phyloP scores from a whole-genome alignment of 2,113 vertebrate genomes.

The Trichechus manatus region DNA sequence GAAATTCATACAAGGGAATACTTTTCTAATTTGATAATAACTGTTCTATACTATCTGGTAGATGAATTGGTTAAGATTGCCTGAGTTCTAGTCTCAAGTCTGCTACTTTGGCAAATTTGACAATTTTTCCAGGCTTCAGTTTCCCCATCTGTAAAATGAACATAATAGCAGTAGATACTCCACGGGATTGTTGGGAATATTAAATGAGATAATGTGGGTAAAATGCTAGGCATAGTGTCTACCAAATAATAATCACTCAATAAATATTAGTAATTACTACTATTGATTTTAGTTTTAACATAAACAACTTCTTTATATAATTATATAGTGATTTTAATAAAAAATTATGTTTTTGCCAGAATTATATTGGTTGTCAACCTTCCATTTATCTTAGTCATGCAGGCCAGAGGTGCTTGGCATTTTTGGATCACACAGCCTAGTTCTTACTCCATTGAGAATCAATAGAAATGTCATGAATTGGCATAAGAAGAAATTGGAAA shows the following conservation, averaged over 20 bases:
- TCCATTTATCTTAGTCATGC: not conserved
- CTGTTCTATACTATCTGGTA: not conserved
- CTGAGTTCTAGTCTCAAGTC: not conserved
- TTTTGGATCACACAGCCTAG: not conserved
- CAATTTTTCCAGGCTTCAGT: not conserved
- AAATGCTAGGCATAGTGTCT: not conserved
- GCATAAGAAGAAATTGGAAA: conserved; percentile 35
- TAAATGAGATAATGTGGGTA: not conserved
- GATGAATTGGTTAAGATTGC: not conserved
- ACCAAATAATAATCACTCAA: not conserved
- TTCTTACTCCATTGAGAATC: conserved; percentile 48
- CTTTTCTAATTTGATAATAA: conserved; percentile 46
- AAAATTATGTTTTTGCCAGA: conserved; percentile 12
- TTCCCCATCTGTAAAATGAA: not conserved
- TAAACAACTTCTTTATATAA: not conserved
- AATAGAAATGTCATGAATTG: conserved; percentile 19
- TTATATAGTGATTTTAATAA: not conserved
- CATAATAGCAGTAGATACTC: not conserved
- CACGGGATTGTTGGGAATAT: not conserved
- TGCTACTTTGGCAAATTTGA: not conserved
- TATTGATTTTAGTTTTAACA: conserved; percentile 52
- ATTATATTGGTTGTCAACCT: not conserved
- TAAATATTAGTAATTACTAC: not conserved
- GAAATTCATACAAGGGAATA: conserved; percentile 31
- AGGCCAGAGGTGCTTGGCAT: not conserved